A percentile compares a stretch with the other conserved stretches of the same genome.
These are phyloP conservation scores for Eumeta japonica DNA, from an alignment of 1,140 invertebrate species.

Conservation along the genomic window DNA sequence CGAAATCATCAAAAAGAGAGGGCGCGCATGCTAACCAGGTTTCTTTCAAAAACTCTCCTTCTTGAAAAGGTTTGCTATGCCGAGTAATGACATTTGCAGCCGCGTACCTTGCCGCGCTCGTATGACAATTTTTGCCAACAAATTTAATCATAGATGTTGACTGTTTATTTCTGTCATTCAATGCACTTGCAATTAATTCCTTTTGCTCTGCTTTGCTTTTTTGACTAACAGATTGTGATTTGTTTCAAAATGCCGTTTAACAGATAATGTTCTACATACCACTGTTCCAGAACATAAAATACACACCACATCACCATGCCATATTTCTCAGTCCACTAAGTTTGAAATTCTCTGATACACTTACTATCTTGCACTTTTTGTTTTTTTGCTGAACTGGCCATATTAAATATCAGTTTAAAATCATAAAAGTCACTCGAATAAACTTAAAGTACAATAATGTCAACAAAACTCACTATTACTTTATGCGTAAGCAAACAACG, in stretches of 20 bases:
- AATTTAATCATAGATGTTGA: conserved; percentile 9
- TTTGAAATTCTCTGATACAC: conserved; percentile 9
- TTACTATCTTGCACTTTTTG: conserved; percentile 6
- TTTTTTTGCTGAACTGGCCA: conserved; percentile 7
- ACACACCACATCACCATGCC: no score
- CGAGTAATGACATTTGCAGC: conserved; percentile 12
- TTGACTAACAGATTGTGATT: conserved; percentile 10
- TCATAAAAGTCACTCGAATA: no score
- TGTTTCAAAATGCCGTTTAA: conserved; percentile 9
- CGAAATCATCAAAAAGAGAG: no score
- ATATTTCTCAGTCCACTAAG: conserved; percentile 8
- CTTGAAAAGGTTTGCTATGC: no score
- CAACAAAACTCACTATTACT: no score
- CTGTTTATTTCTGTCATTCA: conserved; percentile 10
- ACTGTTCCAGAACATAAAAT: no score
- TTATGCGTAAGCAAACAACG: no score
- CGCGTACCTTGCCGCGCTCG: conserved; percentile 10
- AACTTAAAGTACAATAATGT: no score
- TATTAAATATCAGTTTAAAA: no score
- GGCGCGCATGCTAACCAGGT: no score
- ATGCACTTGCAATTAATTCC: conserved; percentile 9
- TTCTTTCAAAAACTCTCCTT: no score
- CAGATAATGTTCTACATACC: no score
- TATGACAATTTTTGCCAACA: conserved; percentile 10
- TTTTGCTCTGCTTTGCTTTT: conserved; percentile 10